Evolutionary conservation across 2,113 vertebrate species (phyloP), one percentile per base, ranked within the genome.

Genomic region (Lepus europaeus): DNA sequence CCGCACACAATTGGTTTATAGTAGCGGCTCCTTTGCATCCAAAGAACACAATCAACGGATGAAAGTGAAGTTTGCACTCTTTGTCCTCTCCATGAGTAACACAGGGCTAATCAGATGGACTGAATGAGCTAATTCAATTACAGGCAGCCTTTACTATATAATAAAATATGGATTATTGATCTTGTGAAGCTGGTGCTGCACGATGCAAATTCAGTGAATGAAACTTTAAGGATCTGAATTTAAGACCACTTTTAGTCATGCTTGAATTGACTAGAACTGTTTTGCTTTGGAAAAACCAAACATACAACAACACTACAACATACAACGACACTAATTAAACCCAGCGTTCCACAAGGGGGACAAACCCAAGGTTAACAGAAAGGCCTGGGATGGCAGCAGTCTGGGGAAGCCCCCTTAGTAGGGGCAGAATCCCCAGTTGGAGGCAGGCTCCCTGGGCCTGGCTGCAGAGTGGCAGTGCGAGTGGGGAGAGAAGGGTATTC

Each of bases 91-190:
- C 31, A 63, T 85, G 64, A 93, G 79, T 80, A 93, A 90, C 79
- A 87, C 3, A 29, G 59, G 53, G 29, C 88, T 87, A 83, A 95
- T 95, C 86, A 88, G 88, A 90, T 81, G 87, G 82, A 90, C 70
- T 80, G 63, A 93, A 77, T 56, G 70, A 94, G 78, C 78, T 93
- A 95, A 97, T 95, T 96, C 90, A 96, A 93, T 95, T 90, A 97
- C 59, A 73, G 63, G 87, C 85, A 77, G 82, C 36, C 73, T 93
- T 96, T 93, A 95, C 68, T 92, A 83, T 76, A 81, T 73, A 96
- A 82, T 80, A 92, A 92, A 95, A 77, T 92, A 95, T 80, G 89
- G 94, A 86, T 95, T 96, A 97, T 95, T 92, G 97, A 96, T 93
- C 96, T 70, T 49, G 33, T 36, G 73, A 78, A 74, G 31, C 5